Conservation (phyloP, 2,113 vertebrate genomes). For the Psophia crepitans region DNA sequence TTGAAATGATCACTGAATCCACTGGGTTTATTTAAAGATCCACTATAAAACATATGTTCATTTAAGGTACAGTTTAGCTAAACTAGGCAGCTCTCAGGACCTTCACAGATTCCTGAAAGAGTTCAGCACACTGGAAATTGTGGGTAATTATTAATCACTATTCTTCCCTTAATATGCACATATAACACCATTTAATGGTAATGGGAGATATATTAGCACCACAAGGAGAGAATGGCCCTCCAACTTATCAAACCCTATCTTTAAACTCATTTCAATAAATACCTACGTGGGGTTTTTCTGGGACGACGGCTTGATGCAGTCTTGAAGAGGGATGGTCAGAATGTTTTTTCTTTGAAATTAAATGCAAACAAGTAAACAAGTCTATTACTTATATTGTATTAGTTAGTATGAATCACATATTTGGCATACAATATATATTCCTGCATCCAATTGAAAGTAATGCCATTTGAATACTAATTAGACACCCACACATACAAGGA, state of each 20-base stretch:
- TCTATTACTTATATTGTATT: neutral
- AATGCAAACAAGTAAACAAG: constrained; percentile 32
- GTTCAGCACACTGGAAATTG: neutral
- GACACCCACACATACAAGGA: neutral
- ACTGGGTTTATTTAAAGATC: neutral
- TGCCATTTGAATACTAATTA: constrained; percentile 29
- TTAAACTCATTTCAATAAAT: neutral
- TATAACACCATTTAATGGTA: constrained; percentile 40
- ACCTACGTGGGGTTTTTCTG: neutral
- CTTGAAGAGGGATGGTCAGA: neutral
- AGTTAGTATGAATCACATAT: constrained; percentile 19
- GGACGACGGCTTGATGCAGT: neutral
- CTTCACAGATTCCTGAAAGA: constrained; percentile 1
- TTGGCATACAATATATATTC: neutral
- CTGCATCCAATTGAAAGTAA: neutral
- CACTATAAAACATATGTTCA: neutral
- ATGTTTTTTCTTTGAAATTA: constrained; percentile 29
- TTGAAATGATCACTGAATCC: constrained; percentile 12
- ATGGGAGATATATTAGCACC: constrained; percentile 31
- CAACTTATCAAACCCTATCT: neutral
- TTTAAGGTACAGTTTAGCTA: neutral
- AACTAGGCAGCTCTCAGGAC: neutral
- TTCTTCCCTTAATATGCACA: constrained; percentile 30
- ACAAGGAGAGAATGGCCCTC: neutral
- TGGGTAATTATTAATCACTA: constrained; percentile 9